Conservation (phyloP, 2,888 invertebrate species). For the Drosophila dives region DNA sequence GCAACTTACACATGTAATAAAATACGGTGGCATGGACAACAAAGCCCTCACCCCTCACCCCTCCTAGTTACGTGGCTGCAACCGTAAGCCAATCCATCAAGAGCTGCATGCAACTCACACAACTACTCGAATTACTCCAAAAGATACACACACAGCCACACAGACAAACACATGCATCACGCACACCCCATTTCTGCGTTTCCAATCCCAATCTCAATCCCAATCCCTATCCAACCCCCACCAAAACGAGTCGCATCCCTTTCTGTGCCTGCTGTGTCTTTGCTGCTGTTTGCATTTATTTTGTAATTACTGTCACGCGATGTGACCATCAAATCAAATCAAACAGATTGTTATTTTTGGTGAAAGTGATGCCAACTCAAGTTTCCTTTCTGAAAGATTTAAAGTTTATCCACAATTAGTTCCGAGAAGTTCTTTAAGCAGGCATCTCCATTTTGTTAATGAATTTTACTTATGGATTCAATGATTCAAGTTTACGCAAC, state of each 20-base stretch:
- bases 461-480: constrained; percentile 35
- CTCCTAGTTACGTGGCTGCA: constrained; percentile 53
- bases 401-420: constrained; percentile 14
- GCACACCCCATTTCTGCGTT: constrained; percentile 23
- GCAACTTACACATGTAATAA: constrained; percentile 78
- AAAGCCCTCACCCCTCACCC: background rate
- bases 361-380: constrained; percentile 47
- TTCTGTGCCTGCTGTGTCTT: constrained; percentile 22
- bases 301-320: constrained; percentile 84
- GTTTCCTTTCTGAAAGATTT: constrained; percentile 29
- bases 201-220: constrained; percentile 1
- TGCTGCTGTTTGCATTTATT: constrained; percentile 83
- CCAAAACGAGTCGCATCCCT: constrained; percentile 24
- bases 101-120: constrained; percentile 54
- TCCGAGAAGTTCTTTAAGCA: constrained; percentile 12
- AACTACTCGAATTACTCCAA: constrained; percentile 67
- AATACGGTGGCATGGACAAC: constrained; percentile 49
- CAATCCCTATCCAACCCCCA: background rate
- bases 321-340: constrained; percentile 82
- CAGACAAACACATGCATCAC: constrained; percentile 52
- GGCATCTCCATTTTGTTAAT: constrained; percentile 52
- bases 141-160: constrained; percentile 28
- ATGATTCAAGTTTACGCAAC: constrained; percentile 7
- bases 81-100: constrained; percentile 75
- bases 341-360: constrained; percentile 44